Base-by-base conservation (phyloP, 2,797 vertebrate genomes). In the Poliocrania exsul region DNA sequence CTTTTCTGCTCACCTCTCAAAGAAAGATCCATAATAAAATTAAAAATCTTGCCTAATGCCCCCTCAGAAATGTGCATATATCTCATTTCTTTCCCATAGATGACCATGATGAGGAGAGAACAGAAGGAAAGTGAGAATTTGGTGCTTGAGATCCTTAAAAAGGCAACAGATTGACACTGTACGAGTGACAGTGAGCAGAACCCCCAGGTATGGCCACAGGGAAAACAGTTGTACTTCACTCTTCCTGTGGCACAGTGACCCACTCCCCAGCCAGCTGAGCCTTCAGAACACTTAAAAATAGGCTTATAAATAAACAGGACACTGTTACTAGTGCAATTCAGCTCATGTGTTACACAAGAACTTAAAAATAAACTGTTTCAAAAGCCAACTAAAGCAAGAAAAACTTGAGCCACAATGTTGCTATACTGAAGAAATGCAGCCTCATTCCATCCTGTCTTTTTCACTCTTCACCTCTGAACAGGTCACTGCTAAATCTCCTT, bases 141-240 rank as follows among this genome's bases (percentile, higher is more conserved):
- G 33, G 25, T 28, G 12, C 61, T 14, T 11, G 47, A 81, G 67
- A 47, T 44, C 15, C 85, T 81, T 50, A 21, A 11, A 21, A 0
- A 1, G 29, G 58, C 33, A 81, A 62, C 9, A 53, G 64, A 44
- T 31, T n/a, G 25, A 31, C 19, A 46, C 20, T 64, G 24, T 17
- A 15, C 42, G 54, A 20, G 2, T 12, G 12, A 8, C 29, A n/a
- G 42, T 2, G 24, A 87, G 62, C 46, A 81, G 92, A 37, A 65
- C 23, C 29, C 1, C 1, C 0, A 40, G 53, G 66, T 28, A 17
- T 0, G 5, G 78, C 37, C 33, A 21, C 0, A 0, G 12, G 38
- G 73, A 73, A 65, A 83, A 20, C 14, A 74, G 72, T 1, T 53
- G 38, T n/a, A 77, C 42, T 29, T 47, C 46, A 9, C 2, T 4